Percentiles rank a stretch among this genome's conserved stretches.
phyloP scores from a whole-genome alignment of 2,888 invertebrate genomes.

The Rapana venosa region DNA sequence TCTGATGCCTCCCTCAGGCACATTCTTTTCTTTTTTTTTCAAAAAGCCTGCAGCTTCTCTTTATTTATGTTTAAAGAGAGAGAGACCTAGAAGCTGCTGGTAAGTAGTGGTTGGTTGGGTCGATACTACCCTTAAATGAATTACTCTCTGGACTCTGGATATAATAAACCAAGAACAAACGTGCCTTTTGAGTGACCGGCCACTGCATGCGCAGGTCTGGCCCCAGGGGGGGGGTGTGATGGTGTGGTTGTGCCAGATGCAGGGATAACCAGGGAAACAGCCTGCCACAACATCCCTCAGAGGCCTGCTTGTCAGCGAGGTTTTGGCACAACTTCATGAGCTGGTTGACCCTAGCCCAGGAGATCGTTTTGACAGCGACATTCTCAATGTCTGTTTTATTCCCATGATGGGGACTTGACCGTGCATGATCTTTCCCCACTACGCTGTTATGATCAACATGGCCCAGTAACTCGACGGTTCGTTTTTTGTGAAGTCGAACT shows the following conservation, averaged over 20 bases:
- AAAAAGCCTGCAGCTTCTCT: too few species aligned
- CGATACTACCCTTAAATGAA: too few species aligned
- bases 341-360: constrained; percentile 36
- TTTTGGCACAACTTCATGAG: constrained; percentile 27
- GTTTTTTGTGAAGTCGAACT: constrained; percentile 8
- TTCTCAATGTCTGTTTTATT: not conserved
- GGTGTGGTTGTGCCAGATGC: too few species aligned
- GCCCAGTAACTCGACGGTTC: not conserved
- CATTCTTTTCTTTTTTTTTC: too few species aligned
- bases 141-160: too few species aligned
- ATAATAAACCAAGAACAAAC: not conserved
- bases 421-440: constrained; percentile 80
- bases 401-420: constrained; percentile 69
- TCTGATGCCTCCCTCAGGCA: too few species aligned
- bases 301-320: constrained; percentile 1
- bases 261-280: constrained; percentile 6
- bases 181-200: not conserved
- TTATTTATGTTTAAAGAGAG: too few species aligned
- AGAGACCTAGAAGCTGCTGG: too few species aligned
- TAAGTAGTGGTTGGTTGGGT: too few species aligned
- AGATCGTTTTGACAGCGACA: not conserved
- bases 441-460: constrained; percentile 81
- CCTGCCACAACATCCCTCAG: constrained; percentile 28
- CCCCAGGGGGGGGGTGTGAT: too few species aligned
- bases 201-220: not conserved